These are phyloP conservation scores for Habroteleia sp. DNA, from an alignment of 2,888 invertebrate species.

Conservation along the genomic window DNA sequence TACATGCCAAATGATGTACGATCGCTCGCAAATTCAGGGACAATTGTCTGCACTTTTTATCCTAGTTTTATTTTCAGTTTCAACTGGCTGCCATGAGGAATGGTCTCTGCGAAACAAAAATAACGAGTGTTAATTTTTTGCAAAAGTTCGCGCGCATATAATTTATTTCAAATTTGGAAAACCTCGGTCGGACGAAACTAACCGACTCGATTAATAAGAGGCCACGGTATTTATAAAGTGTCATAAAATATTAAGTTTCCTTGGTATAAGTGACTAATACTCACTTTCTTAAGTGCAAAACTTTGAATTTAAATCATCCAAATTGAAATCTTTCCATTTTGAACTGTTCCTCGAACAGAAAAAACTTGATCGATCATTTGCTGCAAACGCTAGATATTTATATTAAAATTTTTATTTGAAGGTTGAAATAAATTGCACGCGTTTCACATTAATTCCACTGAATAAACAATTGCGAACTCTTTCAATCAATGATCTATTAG, in stretches of 20 bases:
- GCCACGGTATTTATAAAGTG: background rate
- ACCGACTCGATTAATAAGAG: slow-evolving; percentile 5
- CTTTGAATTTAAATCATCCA: slow-evolving; percentile 20
- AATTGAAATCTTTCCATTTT: slow-evolving; percentile 26
- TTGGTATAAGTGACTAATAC: slow-evolving; percentile 8
- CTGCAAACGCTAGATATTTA: slow-evolving; percentile 18
- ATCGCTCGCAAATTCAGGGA: slow-evolving; percentile 18
- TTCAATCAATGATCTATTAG: too few species aligned
- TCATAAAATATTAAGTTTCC: slow-evolving; percentile 10
- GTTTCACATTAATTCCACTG: too few species aligned
- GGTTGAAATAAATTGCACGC: slow-evolving; percentile 20
- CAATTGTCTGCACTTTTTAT: slow-evolving; percentile 7
- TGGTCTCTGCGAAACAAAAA: too few species aligned
- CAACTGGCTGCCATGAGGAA: too few species aligned
- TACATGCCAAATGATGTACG: slow-evolving; percentile 27
- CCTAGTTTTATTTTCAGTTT: background rate
- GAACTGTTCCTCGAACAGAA: slow-evolving; percentile 9
- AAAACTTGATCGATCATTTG: slow-evolving; percentile 33
- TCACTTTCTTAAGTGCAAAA: slow-evolving; percentile 25
- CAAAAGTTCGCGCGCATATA: too few species aligned
- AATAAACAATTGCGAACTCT: too few species aligned
- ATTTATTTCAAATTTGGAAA: background rate
- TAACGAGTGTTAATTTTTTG: too few species aligned
- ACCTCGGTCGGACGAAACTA: too few species aligned
- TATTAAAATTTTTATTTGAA: slow-evolving; percentile 19